phyloP scores from a whole-genome alignment of 1,140 invertebrate genomes.

The Papilio glaucus region DNA sequence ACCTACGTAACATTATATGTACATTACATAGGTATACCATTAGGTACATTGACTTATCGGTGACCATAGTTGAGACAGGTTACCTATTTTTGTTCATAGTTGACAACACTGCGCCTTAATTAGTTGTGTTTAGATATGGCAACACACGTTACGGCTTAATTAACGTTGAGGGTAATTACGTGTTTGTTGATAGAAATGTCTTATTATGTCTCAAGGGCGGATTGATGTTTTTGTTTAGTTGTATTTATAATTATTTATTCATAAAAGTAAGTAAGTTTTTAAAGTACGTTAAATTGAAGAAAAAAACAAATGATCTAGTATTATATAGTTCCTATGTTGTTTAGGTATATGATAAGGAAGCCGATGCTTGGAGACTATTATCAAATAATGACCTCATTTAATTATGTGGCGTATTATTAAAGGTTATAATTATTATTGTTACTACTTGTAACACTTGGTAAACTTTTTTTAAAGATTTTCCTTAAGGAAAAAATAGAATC shows the following conservation, averaged over 20 bases:
- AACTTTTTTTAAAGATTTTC: not conserved
- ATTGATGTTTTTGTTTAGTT: not conserved
- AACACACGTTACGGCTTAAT: constrained; percentile 4
- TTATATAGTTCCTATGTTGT: too few species aligned
- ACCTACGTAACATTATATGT: too few species aligned
- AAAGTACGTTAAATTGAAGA: not conserved
- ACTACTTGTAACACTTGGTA: too few species aligned
- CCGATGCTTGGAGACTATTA: too few species aligned
- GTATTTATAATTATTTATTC: not conserved
- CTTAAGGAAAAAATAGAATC: not conserved
- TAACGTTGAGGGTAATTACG: not conserved
- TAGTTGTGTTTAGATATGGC: not conserved
- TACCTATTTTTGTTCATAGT: not conserved
- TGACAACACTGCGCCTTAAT: not conserved
- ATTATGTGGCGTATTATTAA: too few species aligned
- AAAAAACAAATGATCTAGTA: too few species aligned
- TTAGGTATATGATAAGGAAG: too few species aligned
- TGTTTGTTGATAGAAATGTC: not conserved
- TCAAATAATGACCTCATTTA: too few species aligned
- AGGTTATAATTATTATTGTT: too few species aligned
- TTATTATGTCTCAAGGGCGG: not conserved
- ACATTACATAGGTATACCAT: too few species aligned
- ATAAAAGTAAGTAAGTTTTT: not conserved
- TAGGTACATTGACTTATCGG: not conserved
- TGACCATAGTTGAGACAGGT: not conserved